These are phyloP conservation scores for Drosophila tsacasi DNA, from an alignment of 1,140 invertebrate genomes.

Conservation along the genomic window DNA sequence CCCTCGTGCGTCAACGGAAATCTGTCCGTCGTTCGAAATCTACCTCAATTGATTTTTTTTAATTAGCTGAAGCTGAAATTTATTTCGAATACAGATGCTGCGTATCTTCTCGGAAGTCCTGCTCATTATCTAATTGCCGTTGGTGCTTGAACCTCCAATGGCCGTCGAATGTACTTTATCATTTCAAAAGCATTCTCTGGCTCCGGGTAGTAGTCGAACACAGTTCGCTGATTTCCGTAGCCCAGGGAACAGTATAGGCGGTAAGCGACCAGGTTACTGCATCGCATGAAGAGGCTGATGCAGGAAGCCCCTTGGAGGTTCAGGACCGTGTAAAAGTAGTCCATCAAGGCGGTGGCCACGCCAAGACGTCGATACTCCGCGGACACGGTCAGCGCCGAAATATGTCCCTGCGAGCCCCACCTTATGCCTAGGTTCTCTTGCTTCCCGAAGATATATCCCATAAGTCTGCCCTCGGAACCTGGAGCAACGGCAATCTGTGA, in stretches of 20 bases:
- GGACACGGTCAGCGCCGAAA: constrained; percentile 43
- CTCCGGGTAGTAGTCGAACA: constrained; percentile 57
- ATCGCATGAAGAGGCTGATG: constrained; percentile 49
- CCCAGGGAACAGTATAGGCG: constrained; percentile 51
- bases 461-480: constrained; percentile 13
- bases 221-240: constrained; percentile 25
- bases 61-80: constrained; percentile 55
- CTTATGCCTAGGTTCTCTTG: neutral
- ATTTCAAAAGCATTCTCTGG: constrained; percentile 64
- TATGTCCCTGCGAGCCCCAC: constrained; percentile 35
- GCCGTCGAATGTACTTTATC: constrained; percentile 31
- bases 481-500: constrained; percentile 38
- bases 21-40: constrained; percentile 43
- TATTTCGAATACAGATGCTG: constrained; percentile 20
- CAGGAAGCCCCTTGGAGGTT: constrained; percentile 31
- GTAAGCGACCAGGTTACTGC: constrained; percentile 45
- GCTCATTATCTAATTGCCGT: constrained; percentile 19
- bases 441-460: constrained; percentile 63
- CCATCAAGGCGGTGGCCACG: constrained; percentile 55
- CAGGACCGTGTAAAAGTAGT: constrained; percentile 11
- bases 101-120: constrained; percentile 23
- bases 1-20: constrained; percentile 78
- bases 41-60: constrained; percentile 56
- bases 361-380: constrained; percentile 49
- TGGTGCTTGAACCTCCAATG: constrained; percentile 11